A percentile compares a stretch with the other conserved stretches of the same genome.
phyloP scores from a whole-genome alignment of 2,797 vertebrate genomes.

The Lutra lutra region DNA sequence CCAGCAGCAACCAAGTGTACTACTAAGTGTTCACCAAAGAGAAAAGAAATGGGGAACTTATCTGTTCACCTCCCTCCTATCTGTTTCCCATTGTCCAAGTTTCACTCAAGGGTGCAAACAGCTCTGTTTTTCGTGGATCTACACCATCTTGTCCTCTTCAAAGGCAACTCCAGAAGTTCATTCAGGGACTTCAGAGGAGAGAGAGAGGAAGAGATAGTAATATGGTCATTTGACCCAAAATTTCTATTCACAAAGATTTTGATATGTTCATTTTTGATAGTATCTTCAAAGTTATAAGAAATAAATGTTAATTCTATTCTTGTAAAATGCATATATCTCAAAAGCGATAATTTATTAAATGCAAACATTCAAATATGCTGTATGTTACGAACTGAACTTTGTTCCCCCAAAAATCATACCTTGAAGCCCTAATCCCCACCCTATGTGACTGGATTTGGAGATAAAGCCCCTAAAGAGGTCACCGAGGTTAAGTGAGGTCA shows the following conservation, averaged over 20 bases:
- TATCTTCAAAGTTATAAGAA: background rate
- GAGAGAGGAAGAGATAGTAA: background rate
- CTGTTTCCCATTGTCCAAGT: background rate
- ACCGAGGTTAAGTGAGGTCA: background rate
- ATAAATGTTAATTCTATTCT: background rate
- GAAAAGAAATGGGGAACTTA: background rate
- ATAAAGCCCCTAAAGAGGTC: background rate
- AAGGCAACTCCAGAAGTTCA: background rate
- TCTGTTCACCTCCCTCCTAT: too few relatives aligned
- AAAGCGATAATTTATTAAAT: background rate
- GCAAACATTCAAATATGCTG: background rate
- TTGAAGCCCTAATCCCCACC: background rate
- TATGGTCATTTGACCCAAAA: background rate
- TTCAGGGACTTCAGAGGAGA: background rate
- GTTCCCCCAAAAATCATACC: background rate
- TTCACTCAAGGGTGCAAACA: background rate
- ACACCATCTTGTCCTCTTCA: background rate
- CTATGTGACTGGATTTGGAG: background rate
- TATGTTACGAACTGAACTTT: background rate
- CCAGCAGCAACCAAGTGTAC: background rate
- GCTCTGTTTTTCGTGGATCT: background rate
- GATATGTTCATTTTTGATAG: background rate
- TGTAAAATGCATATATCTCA: background rate
- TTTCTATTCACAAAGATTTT: background rate
- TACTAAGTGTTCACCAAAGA: background rate